Base-by-base conservation (phyloP, 1,140 invertebrate genomes). In the Drosophila kurseongensis region DNA sequence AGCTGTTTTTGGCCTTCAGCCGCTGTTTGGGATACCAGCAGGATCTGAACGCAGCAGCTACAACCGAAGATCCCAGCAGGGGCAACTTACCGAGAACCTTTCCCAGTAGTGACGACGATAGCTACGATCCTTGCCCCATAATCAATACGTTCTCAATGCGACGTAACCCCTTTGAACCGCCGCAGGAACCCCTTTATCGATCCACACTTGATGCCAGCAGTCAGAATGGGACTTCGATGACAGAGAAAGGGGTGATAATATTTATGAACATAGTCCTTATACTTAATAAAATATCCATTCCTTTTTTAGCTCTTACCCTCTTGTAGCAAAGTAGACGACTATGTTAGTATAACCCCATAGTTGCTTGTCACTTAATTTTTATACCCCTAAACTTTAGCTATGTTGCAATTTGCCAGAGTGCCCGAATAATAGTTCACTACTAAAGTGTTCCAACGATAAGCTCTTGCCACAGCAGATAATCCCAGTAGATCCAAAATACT, bases 1-100 rank as follows among this genome's bases (percentile, higher is more conserved):
- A 78, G 54, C 50, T 80, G 14, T 50, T 66, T 13, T 7, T 44
- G 10, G 73, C 66, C 10, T 14, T 84, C 5, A 51, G 14, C 27
- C 47, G 67, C 27, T 65, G 50, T 16, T 23, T 84, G 16, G 35
- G 35, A 14, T 32, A 42, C 14, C 47, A 58, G 14, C 23, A 12
- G 27, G 36, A 52, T 13, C 41, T 16, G 8, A 40, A 13, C 8
- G 35, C 10, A 14, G 14, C 13, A 4, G 0, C 13, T 5, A 8
- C 41, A 23, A 18, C 7, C 5, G 12, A 4, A 35, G 18, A 59
- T 48, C 16, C 50, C 3, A 13, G 40, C 13, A 0, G 14, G 8
- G n/a, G 4, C 8, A 3, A 9, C 2, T n/a, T 1, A 0, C 1
- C 0, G 0, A 35, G 4, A 7, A 12, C 10, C 4, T 9, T 6